Base-by-base conservation (phyloP, 2,113 vertebrate species). In the Hippocampus abdominalis region DNA sequence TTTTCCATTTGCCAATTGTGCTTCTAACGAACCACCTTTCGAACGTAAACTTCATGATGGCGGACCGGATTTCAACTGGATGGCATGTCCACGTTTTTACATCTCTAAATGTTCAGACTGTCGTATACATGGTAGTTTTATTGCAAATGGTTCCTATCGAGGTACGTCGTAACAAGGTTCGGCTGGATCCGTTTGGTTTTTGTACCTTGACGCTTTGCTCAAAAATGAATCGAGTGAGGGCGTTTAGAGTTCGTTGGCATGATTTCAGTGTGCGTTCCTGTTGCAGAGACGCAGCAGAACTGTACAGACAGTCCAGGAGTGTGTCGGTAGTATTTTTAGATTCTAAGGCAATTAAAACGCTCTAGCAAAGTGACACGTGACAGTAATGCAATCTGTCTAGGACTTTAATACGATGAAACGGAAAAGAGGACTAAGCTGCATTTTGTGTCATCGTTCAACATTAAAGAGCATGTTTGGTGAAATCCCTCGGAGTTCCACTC, bases 261-360 rank as follows among this genome's bases (percentile, higher is more conserved):
- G 56, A 60, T 64, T 64, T 4, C 20, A 39, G 62, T 42, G 25
- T 42, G 21, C 49, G 72, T 13, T 46, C 32, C 29, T n/a, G 8
- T 70, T 46, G 15, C 16, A 16, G 53, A 21, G 40, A 25, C 21
- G 46, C 16, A 10, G 40, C 7, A 48, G 25, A 29, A 29, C 18
- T 69, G 36, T 10, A 23, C 49, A 73, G 23, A 44, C 69, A 64
- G 67, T 36, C n/a, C 48, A 48, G 13, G 46, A 51, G 48, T 27
- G 49, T 79, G 44, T 67, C 44, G 66, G 69, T 69, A 2, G 51
- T 71, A 67, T 73, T 72, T 75, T 61, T 62, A 80, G 69, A 36
- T 40, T 57, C 8, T 27, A 59, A 4, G 1, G 20, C 44, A 56
- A 54, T 73, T 59, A 77, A 49, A 65, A 68, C n/a, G 54, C 44